A percentile compares a stretch with the other conserved stretches of the same genome.
Evolutionary conservation across 2,888 invertebrate genomes (phyloP).

Genomic region (Mesorhabditis belari): DNA sequence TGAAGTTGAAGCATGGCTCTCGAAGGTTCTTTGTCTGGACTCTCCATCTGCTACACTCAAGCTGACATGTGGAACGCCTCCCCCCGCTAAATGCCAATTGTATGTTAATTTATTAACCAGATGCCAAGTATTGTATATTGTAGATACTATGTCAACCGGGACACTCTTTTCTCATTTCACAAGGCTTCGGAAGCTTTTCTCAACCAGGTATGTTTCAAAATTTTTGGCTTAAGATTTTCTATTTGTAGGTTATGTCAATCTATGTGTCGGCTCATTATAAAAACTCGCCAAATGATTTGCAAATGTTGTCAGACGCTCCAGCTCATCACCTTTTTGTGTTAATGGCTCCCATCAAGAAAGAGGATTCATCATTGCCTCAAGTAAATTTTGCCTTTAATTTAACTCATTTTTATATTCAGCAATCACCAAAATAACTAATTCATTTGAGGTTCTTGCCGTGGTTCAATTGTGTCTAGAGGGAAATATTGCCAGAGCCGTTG

Average conservation of each 20-base stretch:
- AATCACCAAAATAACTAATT: background rate
- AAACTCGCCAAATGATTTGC: conserved; percentile 96
- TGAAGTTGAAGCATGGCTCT: conserved; percentile 75
- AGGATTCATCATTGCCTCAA: conserved; percentile 67
- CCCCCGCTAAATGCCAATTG: conserved; percentile 79
- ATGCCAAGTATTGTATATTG: conserved; percentile 54
- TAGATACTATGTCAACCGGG: conserved; percentile 63
- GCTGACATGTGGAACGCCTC: conserved; percentile 69
- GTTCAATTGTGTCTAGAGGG: conserved; percentile 65
- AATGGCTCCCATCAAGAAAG: conserved; percentile 71
- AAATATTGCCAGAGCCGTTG: conserved; percentile 64
- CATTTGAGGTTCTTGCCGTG: conserved; percentile 38
- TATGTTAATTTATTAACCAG: conserved; percentile 58
- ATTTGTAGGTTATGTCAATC: conserved; percentile 69
- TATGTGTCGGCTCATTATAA: conserved; percentile 98
- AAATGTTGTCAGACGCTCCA: conserved; percentile 95
- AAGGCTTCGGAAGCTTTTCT: conserved; percentile 76
- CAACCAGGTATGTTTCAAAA: conserved; percentile 64
- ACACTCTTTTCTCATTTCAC: conserved; percentile 93
- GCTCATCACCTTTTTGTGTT: conserved; percentile 94
- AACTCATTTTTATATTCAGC: background rate
- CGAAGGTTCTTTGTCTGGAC: conserved; percentile 81
- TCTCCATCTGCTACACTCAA: conserved; percentile 55
- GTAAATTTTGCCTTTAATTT: conserved; percentile 5
- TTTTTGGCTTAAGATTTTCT: background rate